Base-by-base conservation (phyloP, 2,888 invertebrate genomes). In the Macaria liturata region DNA sequence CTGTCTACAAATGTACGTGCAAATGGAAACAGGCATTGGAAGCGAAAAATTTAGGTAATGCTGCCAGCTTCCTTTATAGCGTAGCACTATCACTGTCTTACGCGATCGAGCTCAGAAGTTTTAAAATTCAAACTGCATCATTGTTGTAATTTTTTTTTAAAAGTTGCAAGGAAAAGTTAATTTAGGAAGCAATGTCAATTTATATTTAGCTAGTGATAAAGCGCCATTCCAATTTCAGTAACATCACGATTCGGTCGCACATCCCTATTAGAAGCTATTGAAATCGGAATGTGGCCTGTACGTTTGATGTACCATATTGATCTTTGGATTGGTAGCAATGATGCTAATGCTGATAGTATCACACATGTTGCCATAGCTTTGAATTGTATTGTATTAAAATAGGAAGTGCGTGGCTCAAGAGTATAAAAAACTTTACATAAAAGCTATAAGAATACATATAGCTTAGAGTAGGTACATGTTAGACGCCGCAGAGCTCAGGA, bases 401-500 rank as follows among this genome's bases (percentile, higher is more conserved):
- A 45, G 32, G 40, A 55, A 55, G 55, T 55, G 45, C 47, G 47
- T 44, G 42, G 39, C 54, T 32, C 34, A 44, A 32, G n/a, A 51
- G 40, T 42, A 42, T 20, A 45, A 20, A 45, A 43, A 30, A 45
- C 4, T 20, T 45, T 30, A 45, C n/a, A 9, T 9, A 20, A 8
- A 42, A 20, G 20, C 20, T 20, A 20, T 2, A 20, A 2, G 20
- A 3, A 4, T 42, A 45, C 34, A 48, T 40, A 45, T n/a, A 50
- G 32, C 9, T 51, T 55, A 55, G 55, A 42, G 55, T n/a, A n/a
- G n/a, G n/a, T 59, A 59, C 59, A 55, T 49, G 48, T 57, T 61
- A 81, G 80, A 83, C 81, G 75, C 70, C 69, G 80, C 81, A 86
- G 88, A 88, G 88, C 86, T 59, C 75, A 74, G 67, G 58, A 67